Evolutionary conservation across 2,888 invertebrate species (phyloP), one percentile per base, ranked within the genome.

Genomic region (Neoascia interrupta): DNA sequence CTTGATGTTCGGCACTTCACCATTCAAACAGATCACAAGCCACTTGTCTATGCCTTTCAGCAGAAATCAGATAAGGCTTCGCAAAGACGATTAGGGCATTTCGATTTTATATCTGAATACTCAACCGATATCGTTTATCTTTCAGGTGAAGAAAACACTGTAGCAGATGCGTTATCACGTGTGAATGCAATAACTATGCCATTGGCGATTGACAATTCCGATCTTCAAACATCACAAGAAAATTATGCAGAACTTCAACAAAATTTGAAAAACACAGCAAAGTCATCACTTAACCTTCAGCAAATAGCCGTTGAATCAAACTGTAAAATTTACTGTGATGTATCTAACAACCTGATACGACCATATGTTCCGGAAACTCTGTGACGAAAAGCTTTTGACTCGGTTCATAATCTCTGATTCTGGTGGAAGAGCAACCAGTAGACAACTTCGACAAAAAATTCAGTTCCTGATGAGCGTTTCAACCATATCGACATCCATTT

Each of bases 401-500:
- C 60, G 1, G 18, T 60, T 3, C 51, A 69, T 2, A 15, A 21
- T 13, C 28, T 60, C 61, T 8, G 13, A 70, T 36, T 45, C 70
- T 36, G 23, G 36, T 15, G 36, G 19, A 3, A 53, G 51, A 53
- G 5, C 47, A 6, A 58, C 56, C 13, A 68, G 39, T 8, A 37
- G 13, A 13, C 56, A 56, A 39, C 56, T 56, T 6, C 5, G 68
- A 10, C 28, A 54, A 18, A 81, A 81, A 63, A 56, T 28, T 2
- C 81, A 82, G 43, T 53, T 37, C 28, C 63, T 10, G 68, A 58
- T 0, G 23, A 61, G 4, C 63, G 63, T 10, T 75, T 61, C 13
- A 36, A 54, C 6, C 56, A 61, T 23, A 58, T 68, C 6, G 60
- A 68, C 47, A 69, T 63, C 16, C 47, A 69, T 13, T 18, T 58